Base-by-base conservation (phyloP, 2,797 vertebrate genomes). In the Aldrovandia affinis region DNA sequence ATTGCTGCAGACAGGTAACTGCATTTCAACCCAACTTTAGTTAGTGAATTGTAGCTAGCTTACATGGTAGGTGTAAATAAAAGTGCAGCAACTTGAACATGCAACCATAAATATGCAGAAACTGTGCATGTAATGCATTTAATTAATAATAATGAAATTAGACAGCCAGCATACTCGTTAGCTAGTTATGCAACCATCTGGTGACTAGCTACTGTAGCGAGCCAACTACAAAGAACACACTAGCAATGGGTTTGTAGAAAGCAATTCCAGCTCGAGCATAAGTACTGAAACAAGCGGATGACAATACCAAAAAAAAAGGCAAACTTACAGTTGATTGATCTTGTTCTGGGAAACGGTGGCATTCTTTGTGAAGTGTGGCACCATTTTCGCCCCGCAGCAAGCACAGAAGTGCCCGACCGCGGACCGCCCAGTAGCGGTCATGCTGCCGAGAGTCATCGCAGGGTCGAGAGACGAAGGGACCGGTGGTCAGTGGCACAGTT, bases 271-370 rank as follows among this genome's bases (percentile, higher is more conserved):
- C 25, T 25, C 1, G 39, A 77, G 30, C 20, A 42, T n/a, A 39
- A 77, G n/a, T 47, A 47, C n/a, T 10, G 42, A 25, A 77, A 18
- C 68, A 18, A 18, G 2, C 3, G 30, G 18, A 57, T 2, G 55
- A 57, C 18, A 10, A 14, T 57, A 52, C 50, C 10, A 73, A 47
- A 44, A 42, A 25, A 9, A 75, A 75, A 22, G 14, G 39, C 1
- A 8, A 77, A 98, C 98, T 98, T 91, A 99, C 98, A 98, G 94
- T 92, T 97, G 97, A 91, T 96, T 96, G 94, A 99, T 97, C 89
- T 97, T 93, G 90, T 96, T 96, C 85, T 96, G 97, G 9, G 97
- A 97, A 91, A 96, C 97, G 82, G 97, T 95, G 78, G 97, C 96
- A 92, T 98, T 95, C 83, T 96, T 96, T 33, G 95, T 96, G 93